These are phyloP conservation scores for Heterochromis multidens DNA, from an alignment of 2,113 vertebrate genomes.

Conservation along the genomic window DNA sequence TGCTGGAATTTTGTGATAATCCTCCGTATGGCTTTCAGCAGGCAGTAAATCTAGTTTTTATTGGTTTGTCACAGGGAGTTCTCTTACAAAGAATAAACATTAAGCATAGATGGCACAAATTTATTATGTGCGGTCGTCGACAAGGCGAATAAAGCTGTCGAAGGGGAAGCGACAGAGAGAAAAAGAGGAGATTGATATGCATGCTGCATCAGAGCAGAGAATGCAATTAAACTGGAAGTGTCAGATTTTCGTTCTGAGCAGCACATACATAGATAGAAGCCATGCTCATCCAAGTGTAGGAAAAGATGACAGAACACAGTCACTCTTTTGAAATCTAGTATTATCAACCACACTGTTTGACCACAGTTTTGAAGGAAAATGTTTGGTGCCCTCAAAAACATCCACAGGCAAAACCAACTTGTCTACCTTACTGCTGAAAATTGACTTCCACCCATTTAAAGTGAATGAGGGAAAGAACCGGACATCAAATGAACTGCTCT, in stretches of 20 bases:
- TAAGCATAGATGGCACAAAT: conserved; percentile 59
- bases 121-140: conserved; percentile 45
- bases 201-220: conserved; percentile 31
- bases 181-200: conserved; percentile 40
- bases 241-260: neutral
- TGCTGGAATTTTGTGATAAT: conserved; percentile 66
- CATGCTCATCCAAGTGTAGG: neutral
- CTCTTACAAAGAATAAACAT: conserved; percentile 61
- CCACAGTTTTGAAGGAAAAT: neutral
- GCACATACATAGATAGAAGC: neutral
- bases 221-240: conserved; percentile 45
- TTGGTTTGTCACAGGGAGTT: conserved; percentile 51
- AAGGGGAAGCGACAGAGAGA: conserved; percentile 21
- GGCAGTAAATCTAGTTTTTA: conserved; percentile 57
- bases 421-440: conserved; percentile 5
- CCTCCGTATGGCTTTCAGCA: conserved; percentile 35
- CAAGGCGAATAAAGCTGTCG: conserved; percentile 60
- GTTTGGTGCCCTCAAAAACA: neutral
- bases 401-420: neutral
- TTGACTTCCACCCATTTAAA: conserved; percentile 16
- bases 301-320: conserved; percentile 27
- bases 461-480: neutral
- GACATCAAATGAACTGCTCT: conserved; percentile 10
- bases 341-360: neutral
- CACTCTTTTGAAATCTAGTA: neutral